phyloP scores from a whole-genome alignment of 2,113 vertebrate genomes.

The Myrmophylax atrothorax region DNA sequence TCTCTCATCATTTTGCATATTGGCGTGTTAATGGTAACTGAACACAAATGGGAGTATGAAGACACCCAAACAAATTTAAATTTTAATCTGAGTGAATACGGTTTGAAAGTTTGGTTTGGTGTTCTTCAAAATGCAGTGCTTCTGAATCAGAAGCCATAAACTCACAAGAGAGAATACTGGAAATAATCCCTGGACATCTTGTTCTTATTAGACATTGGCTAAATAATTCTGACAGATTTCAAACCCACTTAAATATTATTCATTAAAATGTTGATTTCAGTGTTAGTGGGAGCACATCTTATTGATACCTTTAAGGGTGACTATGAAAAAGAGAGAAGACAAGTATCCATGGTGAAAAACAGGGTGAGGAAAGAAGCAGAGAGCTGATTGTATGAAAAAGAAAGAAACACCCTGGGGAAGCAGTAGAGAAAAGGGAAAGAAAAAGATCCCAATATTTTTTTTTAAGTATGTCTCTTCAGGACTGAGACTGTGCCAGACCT shows the following conservation, averaged over 20 bases:
- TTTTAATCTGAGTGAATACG: neutral
- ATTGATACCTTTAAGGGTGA: neutral
- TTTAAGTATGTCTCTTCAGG: slow-evolving; percentile 27
- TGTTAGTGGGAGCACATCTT: neutral
- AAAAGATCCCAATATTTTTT: neutral
- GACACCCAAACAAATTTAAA: neutral
- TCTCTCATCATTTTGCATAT: neutral
- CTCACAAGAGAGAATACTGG: neutral
- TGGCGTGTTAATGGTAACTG: neutral
- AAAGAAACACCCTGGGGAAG: neutral
- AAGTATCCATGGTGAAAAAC: neutral
- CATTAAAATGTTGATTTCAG: neutral
- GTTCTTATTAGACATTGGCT: slow-evolving; percentile 25
- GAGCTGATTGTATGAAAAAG: neutral
- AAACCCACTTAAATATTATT: slow-evolving; percentile 26
- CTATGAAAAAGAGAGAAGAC: neutral
- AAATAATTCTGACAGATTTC: slow-evolving; percentile 38
- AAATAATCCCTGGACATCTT: slow-evolving; percentile 44
- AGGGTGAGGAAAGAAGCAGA: neutral
- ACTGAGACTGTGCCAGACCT: slow-evolving; percentile 49
- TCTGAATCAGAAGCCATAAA: slow-evolving; percentile 24
- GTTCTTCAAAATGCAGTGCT: neutral
- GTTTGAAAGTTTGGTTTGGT: neutral
- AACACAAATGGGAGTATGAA: neutral
- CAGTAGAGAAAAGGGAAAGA: neutral